Base-by-base conservation (phyloP, 2,113 vertebrate species). In the Perca fluviatilis region DNA sequence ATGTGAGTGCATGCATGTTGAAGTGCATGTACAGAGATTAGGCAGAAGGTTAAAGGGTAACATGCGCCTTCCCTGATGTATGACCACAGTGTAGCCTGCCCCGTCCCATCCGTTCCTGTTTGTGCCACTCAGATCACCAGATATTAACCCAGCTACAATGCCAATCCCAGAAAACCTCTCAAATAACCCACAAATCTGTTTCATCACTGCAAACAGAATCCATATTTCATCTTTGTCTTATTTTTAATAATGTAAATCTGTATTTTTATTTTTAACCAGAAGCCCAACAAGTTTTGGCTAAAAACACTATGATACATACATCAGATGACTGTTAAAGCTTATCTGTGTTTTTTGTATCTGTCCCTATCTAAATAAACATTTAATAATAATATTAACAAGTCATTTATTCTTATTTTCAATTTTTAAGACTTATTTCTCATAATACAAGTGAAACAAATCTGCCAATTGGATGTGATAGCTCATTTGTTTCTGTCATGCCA, bases 401-500 rank as follows among this genome's bases (percentile, higher is more conserved):
- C 79, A 85, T 87, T 87, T 79, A 78, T 91, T 87, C 70, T 83
- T 81, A 89, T 87, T 87, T 87, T 86, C 82, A 71, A 36, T 88
- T 84, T 43, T 74, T 56, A 51, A 46, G 61, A 82, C 58, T 70
- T 89, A 82, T 87, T 82, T 86, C 68, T 85, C 62, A 74, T 84
- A 83, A 66, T 63, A 67, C 51, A 66, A 84, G 77, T 86, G 86
- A 88, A 89, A 83, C 57, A 87, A 84, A 87, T 89, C 67, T 85
- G 75, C 83, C 86, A 85, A 69, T 80, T 85, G 88, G 23, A 88
- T 80, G 63, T 60, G 73, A 90, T 79, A 70, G 83, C 80, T 90
- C 89, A 88, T 91, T 89, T 88, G 75, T 90, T 88, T 79, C 80
- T 88, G 86, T 83, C 84, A 73, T 19, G 54, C 40, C 66, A 72